phyloP scores from a whole-genome alignment of 30 jellyfish, hydroid and myxozoan species.

The Aurelia sp. region DNA sequence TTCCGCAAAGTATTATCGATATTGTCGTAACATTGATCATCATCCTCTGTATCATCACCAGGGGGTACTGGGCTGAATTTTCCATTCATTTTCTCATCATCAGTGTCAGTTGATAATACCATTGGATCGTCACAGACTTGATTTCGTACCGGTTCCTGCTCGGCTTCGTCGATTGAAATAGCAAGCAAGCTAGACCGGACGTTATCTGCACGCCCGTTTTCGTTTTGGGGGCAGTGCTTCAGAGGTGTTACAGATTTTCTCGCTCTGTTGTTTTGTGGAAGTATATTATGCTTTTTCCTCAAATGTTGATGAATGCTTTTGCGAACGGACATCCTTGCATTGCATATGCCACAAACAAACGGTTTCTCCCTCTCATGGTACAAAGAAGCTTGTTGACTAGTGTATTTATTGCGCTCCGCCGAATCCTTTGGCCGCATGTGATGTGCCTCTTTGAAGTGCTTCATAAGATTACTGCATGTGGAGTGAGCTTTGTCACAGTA shows the following conservation, averaged over 20 bases:
- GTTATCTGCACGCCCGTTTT: neutral
- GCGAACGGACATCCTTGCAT: neutral
- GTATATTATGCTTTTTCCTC: neutral
- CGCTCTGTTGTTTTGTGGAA: neutral
- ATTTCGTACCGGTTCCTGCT: neutral
- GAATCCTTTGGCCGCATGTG: neutral
- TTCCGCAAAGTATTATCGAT: neutral
- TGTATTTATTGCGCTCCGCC: no score
- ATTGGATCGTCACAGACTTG: neutral
- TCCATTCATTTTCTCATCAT: neutral
- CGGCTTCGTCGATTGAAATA: constrained; percentile 9
- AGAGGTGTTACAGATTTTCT: neutral
- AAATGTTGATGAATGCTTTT: neutral
- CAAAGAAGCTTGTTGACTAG: no score
- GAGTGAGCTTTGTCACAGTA: neutral
- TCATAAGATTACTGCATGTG: neutral
- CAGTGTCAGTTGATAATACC: neutral
- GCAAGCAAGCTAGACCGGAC: constrained; percentile 35
- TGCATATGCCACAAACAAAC: constrained; percentile 1
- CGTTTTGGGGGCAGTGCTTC: neutral
- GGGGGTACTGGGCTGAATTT: constrained; percentile 43
- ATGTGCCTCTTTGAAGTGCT: constrained; percentile 2
- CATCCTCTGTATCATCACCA: constrained; percentile 26
- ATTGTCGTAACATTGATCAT: neutral
- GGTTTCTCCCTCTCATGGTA: neutral